These are phyloP conservation scores for Battus philenor DNA, from an alignment of 1,140 invertebrate species.

Conservation along the genomic window DNA sequence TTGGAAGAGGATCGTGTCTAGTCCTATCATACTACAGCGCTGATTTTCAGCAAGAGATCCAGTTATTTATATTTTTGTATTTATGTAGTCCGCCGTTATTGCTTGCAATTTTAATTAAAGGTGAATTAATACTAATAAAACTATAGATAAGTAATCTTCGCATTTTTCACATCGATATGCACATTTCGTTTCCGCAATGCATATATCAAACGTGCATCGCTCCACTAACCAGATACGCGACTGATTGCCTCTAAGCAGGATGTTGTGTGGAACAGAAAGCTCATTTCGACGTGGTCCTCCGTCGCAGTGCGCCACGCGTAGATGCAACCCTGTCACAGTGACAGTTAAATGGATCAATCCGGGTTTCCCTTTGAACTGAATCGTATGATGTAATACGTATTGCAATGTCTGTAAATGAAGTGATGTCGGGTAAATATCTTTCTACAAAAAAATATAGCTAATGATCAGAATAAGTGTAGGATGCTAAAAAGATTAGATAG, in stretches of 20 bases:
- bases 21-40: no score
- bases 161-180: no score
- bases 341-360: neutral
- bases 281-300: constrained; percentile 20
- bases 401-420: neutral
- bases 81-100: no score
- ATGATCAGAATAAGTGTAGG: no score
- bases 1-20: no score
- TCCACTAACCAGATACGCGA: constrained; percentile 8
- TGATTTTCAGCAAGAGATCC: no score
- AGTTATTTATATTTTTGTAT: no score
- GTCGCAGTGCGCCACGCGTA: constrained; percentile 4
- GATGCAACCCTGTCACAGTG: constrained; percentile 24
- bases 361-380: constrained; percentile 8
- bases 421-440: neutral
- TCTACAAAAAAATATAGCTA: no score
- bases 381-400: constrained; percentile 1
- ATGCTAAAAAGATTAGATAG: no score
- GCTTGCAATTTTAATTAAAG: no score
- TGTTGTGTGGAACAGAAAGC: constrained; percentile 23
- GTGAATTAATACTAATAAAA: neutral
- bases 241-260: constrained; percentile 31
- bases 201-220: constrained; percentile 5
- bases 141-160: no score
- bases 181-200: constrained; percentile 6